Evolutionary conservation across 1,140 invertebrate genomes (phyloP), one percentile per base, ranked within the genome.

Genomic region (Tetragnatha versicolor): DNA sequence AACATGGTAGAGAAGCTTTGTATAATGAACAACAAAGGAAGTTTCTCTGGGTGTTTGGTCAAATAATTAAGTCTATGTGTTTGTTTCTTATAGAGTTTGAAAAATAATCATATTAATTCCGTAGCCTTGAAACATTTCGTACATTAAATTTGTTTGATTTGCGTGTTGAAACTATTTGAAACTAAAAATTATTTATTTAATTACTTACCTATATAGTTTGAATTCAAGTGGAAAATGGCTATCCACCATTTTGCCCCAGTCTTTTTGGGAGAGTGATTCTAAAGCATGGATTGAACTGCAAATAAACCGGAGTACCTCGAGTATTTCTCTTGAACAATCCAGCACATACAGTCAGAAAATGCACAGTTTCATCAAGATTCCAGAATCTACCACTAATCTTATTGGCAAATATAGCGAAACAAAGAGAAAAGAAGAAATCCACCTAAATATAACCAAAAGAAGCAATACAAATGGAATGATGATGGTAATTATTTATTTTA

Each of bases 381-480:
- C 73, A 51, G 10, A 53, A 37, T 27, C 61, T 12, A 6, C 9
- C 1, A 77, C 53, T n/a, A 31, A 77, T 37, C 10, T 77, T 4
- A 17, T 22, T 9, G 49, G 20, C 20, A 51, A 65, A 7, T 49
- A 20, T 2, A n/a, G 51, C 6, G 10, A 65, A 39, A 31, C 29
- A 20, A 37, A 12, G 2, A 60, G 25, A 35, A 35, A 35, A 20
- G 31, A 77, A n/a, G 31, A 53, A 37, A 37, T 35, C 6, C 35
- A 29, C 29, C n/a, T 77, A 20, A 65, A 65, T 42, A 17, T 77
- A 27, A 77, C 37, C 10, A 77, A 65, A 77, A 77, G 20, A 1
- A 45, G 51, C 22, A 49, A 20, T 22, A 2, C 7, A 20, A 53
- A 0, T 39, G 31, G 47, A 20, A 77, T 65, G 25, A 12, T 77